Percentiles rank a stretch among this genome's conserved stretches.
These are phyloP conservation scores for Acanthurus lineatus DNA, from an alignment of 2,797 vertebrate genomes.

Conservation along the genomic window DNA sequence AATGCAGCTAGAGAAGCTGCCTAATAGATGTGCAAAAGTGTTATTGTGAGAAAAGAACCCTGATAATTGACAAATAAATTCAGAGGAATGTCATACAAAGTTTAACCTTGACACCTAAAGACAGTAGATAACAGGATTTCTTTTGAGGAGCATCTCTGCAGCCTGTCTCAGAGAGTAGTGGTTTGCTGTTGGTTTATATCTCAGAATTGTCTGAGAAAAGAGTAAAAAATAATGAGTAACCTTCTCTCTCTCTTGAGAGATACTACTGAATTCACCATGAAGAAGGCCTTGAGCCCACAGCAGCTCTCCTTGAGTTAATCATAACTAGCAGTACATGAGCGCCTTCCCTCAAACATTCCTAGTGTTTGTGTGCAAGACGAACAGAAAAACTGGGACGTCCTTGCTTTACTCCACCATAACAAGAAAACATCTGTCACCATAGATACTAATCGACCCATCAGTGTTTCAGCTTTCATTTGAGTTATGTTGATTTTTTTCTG, in stretches of 20 bases:
- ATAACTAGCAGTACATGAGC: background rate
- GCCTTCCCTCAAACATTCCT: background rate
- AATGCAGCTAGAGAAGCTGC: conserved; percentile 18
- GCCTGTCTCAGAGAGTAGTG: background rate
- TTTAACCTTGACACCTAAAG: background rate
- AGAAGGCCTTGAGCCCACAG: background rate
- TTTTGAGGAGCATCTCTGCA: background rate
- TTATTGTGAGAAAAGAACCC: conserved; percentile 5
- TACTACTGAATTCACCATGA: background rate
- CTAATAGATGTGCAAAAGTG: background rate
- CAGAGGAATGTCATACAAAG: background rate
- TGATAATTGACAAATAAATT: conserved; percentile 6
- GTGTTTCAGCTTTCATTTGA: too few species aligned
- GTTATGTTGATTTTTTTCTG: too few species aligned
- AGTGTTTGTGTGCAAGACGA: background rate
- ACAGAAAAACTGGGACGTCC: background rate
- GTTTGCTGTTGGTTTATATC: background rate
- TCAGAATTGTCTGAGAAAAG: conserved; percentile 5
- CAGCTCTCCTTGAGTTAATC: background rate
- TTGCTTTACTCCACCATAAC: background rate
- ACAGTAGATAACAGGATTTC: background rate
- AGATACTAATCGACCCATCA: too few species aligned
- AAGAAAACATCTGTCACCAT: background rate
- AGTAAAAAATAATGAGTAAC: background rate
- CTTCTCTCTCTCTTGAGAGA: background rate